phyloP scores from a whole-genome alignment of 2,888 invertebrate species.

The Buathra laborator region DNA sequence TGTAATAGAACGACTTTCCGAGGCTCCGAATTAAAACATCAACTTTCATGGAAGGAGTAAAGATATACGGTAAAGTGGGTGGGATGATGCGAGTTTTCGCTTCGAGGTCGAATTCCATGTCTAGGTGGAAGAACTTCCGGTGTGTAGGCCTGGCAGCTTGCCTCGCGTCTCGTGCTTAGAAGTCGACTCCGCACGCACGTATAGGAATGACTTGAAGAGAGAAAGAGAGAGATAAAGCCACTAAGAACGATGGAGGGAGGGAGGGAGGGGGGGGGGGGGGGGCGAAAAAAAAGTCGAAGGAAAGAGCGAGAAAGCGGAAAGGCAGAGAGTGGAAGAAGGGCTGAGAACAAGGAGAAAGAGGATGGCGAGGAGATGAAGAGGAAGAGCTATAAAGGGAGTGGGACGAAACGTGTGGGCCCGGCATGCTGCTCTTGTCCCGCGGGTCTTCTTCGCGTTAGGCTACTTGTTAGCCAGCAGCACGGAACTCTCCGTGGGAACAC shows the following conservation, averaged over 20 bases:
- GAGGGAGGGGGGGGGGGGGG: constrained; percentile 20
- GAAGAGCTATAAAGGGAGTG: constrained; percentile 54
- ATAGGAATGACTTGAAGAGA: neutral
- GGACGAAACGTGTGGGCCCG: constrained; percentile 67
- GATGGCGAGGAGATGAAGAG: constrained; percentile 49
- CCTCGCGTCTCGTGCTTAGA: constrained; percentile 6
- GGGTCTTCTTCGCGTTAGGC: constrained; percentile 58
- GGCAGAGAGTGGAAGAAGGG: constrained; percentile 24
- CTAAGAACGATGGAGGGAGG: constrained; percentile 19
- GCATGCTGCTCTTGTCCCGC: constrained; percentile 59
- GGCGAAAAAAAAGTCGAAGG: constrained; percentile 11
- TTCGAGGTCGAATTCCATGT: constrained; percentile 70
- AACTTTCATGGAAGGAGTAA: neutral
- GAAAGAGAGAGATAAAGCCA: neutral
- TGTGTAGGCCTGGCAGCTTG: constrained; percentile 57
- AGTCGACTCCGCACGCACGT: constrained; percentile 17
- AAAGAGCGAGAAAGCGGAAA: constrained; percentile 44
- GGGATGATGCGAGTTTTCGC: constrained; percentile 10
- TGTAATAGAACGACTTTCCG: neutral
- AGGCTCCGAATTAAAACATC: neutral
- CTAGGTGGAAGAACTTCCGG: constrained; percentile 73
- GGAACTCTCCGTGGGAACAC: constrained; percentile 64
- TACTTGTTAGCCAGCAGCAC: constrained; percentile 61
- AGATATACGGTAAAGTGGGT: neutral
- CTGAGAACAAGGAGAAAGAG: constrained; percentile 46